Percentiles rank a stretch among this genome's conserved stretches.
Conservation (phyloP, 2,113 vertebrate genomes). For the Petrocephalus microphthalmus region DNA sequence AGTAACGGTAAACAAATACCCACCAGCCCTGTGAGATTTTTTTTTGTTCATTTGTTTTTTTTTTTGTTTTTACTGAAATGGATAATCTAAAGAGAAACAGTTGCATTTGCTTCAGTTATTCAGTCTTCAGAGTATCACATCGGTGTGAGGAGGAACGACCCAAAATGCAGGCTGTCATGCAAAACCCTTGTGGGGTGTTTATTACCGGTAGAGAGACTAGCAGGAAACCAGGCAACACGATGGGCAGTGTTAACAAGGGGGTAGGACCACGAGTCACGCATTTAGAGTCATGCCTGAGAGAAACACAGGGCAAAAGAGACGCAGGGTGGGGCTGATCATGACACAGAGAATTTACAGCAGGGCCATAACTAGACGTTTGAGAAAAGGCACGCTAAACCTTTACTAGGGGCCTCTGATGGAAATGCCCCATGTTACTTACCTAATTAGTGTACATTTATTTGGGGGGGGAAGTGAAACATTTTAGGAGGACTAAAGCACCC, state of each 20-base stretch:
- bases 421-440: not conserved
- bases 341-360: not conserved
- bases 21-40: not conserved
- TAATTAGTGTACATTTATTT: not conserved
- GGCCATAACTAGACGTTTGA: not conserved
- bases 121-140: too few species aligned
- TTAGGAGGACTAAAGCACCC: not conserved
- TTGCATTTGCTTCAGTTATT: not conserved
- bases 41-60: not conserved
- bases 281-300: too few species aligned
- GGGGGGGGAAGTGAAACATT: not conserved
- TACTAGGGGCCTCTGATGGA: not conserved
- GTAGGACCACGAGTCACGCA: too few species aligned
- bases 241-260: too few species aligned
- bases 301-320: too few species aligned
- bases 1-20: not conserved
- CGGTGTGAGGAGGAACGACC: too few species aligned
- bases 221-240: too few species aligned
- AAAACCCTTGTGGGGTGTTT: too few species aligned
- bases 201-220: too few species aligned
- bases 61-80: not conserved
- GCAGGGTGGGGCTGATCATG: too few species aligned
- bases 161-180: too few species aligned
- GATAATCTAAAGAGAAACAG: not conserved
- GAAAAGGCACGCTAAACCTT: not conserved